Percentiles rank a stretch among this genome's conserved stretches.
Evolutionary conservation across 1,140 invertebrate genomes (phyloP).

Genomic region (Panagrolaimus sp.): DNA sequence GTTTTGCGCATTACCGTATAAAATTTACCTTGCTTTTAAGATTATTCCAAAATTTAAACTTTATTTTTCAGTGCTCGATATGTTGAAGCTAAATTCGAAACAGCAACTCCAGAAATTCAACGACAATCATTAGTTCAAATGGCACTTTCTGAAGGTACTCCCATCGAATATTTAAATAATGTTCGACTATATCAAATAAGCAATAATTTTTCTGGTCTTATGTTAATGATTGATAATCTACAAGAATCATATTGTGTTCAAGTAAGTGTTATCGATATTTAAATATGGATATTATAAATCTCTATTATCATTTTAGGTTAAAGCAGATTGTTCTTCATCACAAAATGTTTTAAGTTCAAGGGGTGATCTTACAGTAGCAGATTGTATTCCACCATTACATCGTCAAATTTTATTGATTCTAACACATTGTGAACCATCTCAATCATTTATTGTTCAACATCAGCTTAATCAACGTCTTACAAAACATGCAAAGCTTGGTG

Average conservation of each 20-base stretch:
- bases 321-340: slow-evolving; percentile 91
- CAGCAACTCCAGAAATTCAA: slow-evolving; percentile 73
- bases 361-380: slow-evolving; percentile 79
- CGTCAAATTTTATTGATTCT: slow-evolving; percentile 66
- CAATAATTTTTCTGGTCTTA: slow-evolving; percentile 89
- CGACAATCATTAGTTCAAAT: slow-evolving; percentile 88
- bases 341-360: slow-evolving; percentile 92
- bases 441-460: slow-evolving; percentile 32
- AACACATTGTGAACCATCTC: slow-evolving; percentile 43
- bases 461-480: slow-evolving; percentile 24
- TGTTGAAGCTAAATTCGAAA: slow-evolving; percentile 77
- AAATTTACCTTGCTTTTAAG: too few species aligned
- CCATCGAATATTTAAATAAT: slow-evolving; percentile 68
- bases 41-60: too few species aligned
- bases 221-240: slow-evolving; percentile 92
- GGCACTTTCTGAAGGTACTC: slow-evolving; percentile 78
- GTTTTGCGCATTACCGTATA: too few species aligned
- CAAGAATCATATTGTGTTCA: slow-evolving; percentile 72
- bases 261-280: slow-evolving; percentile 16
- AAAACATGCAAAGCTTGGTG: slow-evolving; percentile 28
- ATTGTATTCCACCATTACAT: slow-evolving; percentile 87
- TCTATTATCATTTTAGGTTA: slow-evolving; percentile 65
- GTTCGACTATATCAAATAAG: neutral
- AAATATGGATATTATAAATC: too few species aligned
- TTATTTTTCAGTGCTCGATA: slow-evolving; percentile 71